phyloP scores from a whole-genome alignment of 2,113 vertebrate genomes.

The Crypturellus undulatus region DNA sequence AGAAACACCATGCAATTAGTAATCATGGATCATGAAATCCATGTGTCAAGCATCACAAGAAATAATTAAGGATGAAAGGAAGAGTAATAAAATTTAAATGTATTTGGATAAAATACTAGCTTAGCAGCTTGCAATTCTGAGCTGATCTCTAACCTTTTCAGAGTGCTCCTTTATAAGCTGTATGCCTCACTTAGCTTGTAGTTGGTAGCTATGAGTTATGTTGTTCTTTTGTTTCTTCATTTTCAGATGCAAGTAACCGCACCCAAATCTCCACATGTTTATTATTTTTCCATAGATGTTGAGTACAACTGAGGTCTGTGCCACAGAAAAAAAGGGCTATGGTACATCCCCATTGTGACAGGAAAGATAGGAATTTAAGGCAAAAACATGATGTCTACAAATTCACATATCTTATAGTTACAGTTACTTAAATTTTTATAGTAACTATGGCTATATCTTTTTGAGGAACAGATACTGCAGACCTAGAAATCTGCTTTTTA shows the following conservation, averaged over 20 bases:
- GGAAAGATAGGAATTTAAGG: slow-evolving; percentile 13
- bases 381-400: slow-evolving; percentile 17
- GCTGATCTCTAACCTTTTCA: not conserved
- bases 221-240: not conserved
- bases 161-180: not conserved
- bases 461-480: not conserved
- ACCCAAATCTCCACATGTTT: not conserved
- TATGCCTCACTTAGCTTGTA: not conserved
- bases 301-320: not conserved
- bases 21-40: not conserved
- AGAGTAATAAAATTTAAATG: not conserved
- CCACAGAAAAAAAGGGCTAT: slow-evolving; percentile 30
- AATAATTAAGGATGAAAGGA: not conserved
- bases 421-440: not conserved
- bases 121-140: not conserved
- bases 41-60: not conserved
- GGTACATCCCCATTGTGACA: not conserved
- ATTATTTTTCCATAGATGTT: not conserved
- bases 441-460: not conserved
- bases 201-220: not conserved
- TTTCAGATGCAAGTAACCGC: not conserved
- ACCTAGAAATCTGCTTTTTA: not conserved
- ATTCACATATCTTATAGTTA: not conserved
- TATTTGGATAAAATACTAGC: not conserved
- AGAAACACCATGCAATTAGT: not conserved